Evolutionary conservation across 2,888 invertebrate species (phyloP).

Genomic region (Deroplatys truncata): DNA sequence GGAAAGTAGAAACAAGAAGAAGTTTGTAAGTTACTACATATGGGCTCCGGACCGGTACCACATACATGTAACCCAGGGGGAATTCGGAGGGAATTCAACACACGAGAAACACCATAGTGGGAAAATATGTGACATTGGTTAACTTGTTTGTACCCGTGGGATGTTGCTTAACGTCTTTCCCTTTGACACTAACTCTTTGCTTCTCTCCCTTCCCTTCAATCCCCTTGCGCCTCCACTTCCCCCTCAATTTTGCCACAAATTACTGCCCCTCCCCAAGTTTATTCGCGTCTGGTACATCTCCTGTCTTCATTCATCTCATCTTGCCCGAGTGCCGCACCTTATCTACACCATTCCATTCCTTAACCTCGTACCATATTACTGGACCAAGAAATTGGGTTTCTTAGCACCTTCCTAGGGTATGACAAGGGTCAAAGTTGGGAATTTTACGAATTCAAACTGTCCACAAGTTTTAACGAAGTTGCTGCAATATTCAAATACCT

Average conservation of each 20-base stretch:
- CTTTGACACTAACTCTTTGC: neutral
- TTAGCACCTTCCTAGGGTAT: neutral
- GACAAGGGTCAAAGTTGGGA: neutral
- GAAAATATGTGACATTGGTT: neutral
- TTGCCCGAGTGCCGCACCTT: neutral
- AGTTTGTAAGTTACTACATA: neutral
- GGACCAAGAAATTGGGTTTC: neutral
- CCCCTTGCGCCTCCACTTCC: neutral
- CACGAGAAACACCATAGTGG: neutral
- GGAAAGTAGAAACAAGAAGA: neutral
- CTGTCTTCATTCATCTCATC: neutral
- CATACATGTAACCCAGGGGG: neutral
- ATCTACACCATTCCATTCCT: neutral
- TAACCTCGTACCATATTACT: neutral
- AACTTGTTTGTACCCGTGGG: neutral
- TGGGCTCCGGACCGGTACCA: neutral
- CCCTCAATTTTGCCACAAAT: neutral
- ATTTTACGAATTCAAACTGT: neutral
- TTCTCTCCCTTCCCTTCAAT: neutral
- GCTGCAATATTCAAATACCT: neutral
- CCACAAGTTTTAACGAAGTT: neutral
- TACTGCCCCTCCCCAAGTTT: neutral
- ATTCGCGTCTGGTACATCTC: neutral
- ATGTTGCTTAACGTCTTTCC: neutral
- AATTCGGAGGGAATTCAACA: neutral